These are phyloP conservation scores for Pteria penguin DNA, from an alignment of 2,888 invertebrate species.

Conservation along the genomic window DNA sequence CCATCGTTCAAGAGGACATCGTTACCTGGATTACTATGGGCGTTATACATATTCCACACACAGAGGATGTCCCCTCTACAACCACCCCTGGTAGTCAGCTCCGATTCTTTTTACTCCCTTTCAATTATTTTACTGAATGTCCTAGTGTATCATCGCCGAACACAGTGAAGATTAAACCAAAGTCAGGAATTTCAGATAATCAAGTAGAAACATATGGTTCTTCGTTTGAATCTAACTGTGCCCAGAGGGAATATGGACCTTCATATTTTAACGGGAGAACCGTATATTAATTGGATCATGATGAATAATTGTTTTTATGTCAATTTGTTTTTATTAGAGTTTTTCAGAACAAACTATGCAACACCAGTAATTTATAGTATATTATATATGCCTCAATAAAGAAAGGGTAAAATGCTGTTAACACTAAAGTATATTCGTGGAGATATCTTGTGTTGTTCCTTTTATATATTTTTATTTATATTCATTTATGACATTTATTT, in stretches of 20 bases:
- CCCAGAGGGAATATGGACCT: conserved; percentile 51
- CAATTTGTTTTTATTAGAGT: no score
- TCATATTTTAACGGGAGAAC: conserved; percentile 47
- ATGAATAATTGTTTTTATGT: no score
- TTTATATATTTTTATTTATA: no score
- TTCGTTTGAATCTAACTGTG: conserved; percentile 50
- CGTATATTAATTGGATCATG: no score
- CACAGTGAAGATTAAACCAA: conserved; percentile 57
- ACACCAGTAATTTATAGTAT: no score
- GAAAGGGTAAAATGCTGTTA: no score
- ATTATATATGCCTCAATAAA: no score
- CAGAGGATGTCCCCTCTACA: conserved; percentile 74
- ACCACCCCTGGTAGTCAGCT: conserved; percentile 65
- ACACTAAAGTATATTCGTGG: no score
- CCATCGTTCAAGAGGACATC: conserved; percentile 71
- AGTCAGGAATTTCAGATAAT: conserved; percentile 31
- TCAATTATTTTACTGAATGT: conserved; percentile 74
- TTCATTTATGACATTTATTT: no score
- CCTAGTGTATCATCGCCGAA: conserved; percentile 68
- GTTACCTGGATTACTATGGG: conserved; percentile 76
- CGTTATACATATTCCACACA: conserved; percentile 69
- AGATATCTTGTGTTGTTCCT: no score
- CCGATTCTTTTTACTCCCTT: conserved; percentile 67
- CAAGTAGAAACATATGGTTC: conserved; percentile 60
- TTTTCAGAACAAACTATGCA: no score